Evolutionary conservation across 92 coral and sea anemone species (phyloP).

Genomic region (Palythoa grandiflora): DNA sequence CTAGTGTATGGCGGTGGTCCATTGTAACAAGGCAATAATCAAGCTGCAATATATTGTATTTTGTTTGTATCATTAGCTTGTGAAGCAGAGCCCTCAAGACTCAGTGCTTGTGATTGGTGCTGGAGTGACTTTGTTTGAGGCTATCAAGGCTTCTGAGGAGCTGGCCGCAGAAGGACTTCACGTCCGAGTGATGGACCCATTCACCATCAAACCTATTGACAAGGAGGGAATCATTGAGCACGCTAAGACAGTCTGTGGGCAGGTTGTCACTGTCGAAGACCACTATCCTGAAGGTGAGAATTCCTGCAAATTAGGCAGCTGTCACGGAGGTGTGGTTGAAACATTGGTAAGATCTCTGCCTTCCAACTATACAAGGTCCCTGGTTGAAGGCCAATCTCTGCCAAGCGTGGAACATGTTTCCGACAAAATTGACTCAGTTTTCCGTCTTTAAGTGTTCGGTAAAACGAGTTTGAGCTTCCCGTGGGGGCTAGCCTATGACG

Average conservation of each 20-base stretch:
- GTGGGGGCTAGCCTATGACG: too few species aligned
- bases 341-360: too few species aligned
- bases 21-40: too few species aligned
- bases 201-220: slow-evolving; percentile 95
- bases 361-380: too few species aligned
- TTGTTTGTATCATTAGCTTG: slow-evolving; percentile 58
- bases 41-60: too few species aligned
- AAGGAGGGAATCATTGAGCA: slow-evolving; percentile 74
- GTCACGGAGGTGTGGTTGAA: too few species aligned
- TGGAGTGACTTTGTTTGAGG: slow-evolving; percentile 90
- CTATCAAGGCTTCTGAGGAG: slow-evolving; percentile 84
- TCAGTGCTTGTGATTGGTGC: slow-evolving; percentile 84
- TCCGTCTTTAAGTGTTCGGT: too few species aligned
- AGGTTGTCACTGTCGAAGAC: slow-evolving; percentile 91
- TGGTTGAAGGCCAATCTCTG: too few species aligned
- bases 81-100: slow-evolving; percentile 74
- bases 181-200: slow-evolving; percentile 87
- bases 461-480: too few species aligned
- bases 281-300: slow-evolving; percentile 89
- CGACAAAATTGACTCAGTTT: too few species aligned
- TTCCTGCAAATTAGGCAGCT: not conserved
- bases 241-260: slow-evolving; percentile 86
- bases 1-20: too few species aligned
- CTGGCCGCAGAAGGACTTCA: slow-evolving; percentile 68
- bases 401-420: too few species aligned